Evolutionary conservation across 2,113 vertebrate species (phyloP), one percentile per base, ranked within the genome.

Genomic region (Helogale parvula): DNA sequence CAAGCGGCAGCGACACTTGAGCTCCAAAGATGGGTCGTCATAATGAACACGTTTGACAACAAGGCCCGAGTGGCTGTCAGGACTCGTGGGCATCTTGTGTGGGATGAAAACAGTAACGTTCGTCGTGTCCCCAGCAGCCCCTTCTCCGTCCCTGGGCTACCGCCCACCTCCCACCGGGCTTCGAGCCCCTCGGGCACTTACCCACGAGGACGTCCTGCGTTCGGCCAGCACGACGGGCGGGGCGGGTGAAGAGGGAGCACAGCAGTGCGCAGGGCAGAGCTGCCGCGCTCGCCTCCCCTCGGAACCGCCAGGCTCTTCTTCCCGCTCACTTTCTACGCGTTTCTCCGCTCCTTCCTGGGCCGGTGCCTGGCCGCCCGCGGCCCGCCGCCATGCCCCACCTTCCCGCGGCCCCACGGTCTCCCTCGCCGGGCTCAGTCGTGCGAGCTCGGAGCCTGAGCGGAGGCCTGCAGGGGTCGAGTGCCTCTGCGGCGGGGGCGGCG

Each of bases 81-180:
- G 45, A 6, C 2, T 45, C 74, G 63, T 25, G 23, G 35, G 47
- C 15, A 12, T 4, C 35, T 84, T 74, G 31, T 7, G n/a, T 7
- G 13, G 25, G n/a, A 52, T 3, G 65, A 35, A 13, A 25, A 29
- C 3, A 35, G 25, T 50, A 47, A 12, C 4, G 1, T 3, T 35
- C 35, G 3, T 16, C 81, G 16, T 7, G 3, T 5, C n/a, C 16
- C 50, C 74, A 21, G 66, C 19, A 19, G 66, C 9, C 80, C 35
- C n/a, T 23, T 3, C 19, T 12, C 11, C 25, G 23, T 2, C 11
- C 15, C 21, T 4, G 8, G 38, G 71, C 41, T 16, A 3, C 47
- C 5, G 8, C 15, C 65, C 9, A 3, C 3, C 50, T n/a, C 35
- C 25, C 52, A 1, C 52, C 2, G 12, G 27, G 19, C 33, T 7